Percentiles rank a stretch among this genome's conserved stretches.
Conservation (phyloP, 2,113 vertebrate species). For the Silurus meridionalis region DNA sequence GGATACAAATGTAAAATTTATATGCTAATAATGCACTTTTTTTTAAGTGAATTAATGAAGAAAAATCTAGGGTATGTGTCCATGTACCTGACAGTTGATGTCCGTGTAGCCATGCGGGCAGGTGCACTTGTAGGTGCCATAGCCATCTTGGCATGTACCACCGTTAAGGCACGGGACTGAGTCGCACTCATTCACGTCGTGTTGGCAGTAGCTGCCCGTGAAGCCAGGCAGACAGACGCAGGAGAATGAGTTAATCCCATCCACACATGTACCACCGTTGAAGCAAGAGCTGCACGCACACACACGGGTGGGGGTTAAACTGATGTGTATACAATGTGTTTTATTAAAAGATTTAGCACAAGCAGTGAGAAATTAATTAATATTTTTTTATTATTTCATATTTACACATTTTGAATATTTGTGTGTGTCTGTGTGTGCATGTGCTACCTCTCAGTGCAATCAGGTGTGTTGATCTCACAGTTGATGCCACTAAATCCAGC, state of each 20-base stretch:
- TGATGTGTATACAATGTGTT: not conserved
- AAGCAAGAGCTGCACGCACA: conserved; percentile 86
- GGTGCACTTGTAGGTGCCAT: conserved; percentile 90
- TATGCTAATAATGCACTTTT: not conserved
- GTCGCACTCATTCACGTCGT: conserved; percentile 92
- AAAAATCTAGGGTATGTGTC: not conserved
- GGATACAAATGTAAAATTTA: not conserved
- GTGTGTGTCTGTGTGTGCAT: not conserved
- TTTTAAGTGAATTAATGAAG: not conserved
- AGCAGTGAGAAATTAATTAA: not conserved
- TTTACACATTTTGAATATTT: not conserved
- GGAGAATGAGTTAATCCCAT: conserved; percentile 93
- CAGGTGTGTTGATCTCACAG: conserved; percentile 93
- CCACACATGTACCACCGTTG: conserved; percentile 89
- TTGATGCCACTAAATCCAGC: conserved; percentile 92
- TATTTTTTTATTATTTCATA: not conserved
- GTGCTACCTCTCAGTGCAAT: conserved; percentile 94
- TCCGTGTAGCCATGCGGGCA: conserved; percentile 93
- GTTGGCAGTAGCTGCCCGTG: conserved; percentile 94
- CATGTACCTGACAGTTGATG: conserved; percentile 88
- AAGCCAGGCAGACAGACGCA: conserved; percentile 89
- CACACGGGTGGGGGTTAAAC: not conserved
- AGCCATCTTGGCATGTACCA: conserved; percentile 94
- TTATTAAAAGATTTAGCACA: not conserved
- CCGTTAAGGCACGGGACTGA: conserved; percentile 90